Evolutionary conservation across 2,113 vertebrate genomes (phyloP).

Genomic region (Gadus chalcogrammus): DNA sequence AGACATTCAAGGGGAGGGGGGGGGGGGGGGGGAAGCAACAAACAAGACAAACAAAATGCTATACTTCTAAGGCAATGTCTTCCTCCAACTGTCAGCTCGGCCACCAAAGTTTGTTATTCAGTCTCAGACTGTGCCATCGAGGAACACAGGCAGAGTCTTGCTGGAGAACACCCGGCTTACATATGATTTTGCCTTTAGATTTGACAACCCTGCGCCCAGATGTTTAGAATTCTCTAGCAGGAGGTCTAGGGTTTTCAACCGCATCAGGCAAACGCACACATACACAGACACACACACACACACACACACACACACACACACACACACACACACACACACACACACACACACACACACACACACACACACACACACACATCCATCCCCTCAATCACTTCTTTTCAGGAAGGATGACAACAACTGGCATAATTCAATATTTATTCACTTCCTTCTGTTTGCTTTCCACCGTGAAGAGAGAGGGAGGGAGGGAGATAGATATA

Average conservation of each 20-base stretch:
- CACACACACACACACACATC: too few relatives aligned
- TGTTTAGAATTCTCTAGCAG: background rate
- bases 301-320: too few relatives aligned
- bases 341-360: too few relatives aligned
- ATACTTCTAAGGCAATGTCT: conserved; percentile 42
- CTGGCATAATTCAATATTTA: conserved; percentile 61
- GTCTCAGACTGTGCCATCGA: conserved; percentile 42
- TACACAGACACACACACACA: too few relatives aligned
- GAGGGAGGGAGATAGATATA: too few relatives aligned
- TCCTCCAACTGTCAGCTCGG: conserved; percentile 38
- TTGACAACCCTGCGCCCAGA: conserved; percentile 20
- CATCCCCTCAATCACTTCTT: background rate
- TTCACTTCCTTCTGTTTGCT: conserved; percentile 57
- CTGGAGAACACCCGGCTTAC: conserved; percentile 29
- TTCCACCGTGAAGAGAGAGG: conserved; percentile 29
- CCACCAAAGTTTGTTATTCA: conserved; percentile 30
- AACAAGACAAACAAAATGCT: conserved; percentile 62
- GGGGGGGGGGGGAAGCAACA: conserved; percentile 16
- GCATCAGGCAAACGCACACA: background rate
- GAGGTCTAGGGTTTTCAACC: background rate
- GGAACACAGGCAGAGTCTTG: conserved; percentile 38
- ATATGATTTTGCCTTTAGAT: conserved; percentile 13
- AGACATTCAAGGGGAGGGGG: conserved; percentile 34
- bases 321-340: too few relatives aligned
- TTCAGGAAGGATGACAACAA: background rate